Evolutionary conservation across 92 coral and sea anemone genomes (phyloP), one percentile per base, ranked within the genome.

Genomic region (Pocillopora meandrina): DNA sequence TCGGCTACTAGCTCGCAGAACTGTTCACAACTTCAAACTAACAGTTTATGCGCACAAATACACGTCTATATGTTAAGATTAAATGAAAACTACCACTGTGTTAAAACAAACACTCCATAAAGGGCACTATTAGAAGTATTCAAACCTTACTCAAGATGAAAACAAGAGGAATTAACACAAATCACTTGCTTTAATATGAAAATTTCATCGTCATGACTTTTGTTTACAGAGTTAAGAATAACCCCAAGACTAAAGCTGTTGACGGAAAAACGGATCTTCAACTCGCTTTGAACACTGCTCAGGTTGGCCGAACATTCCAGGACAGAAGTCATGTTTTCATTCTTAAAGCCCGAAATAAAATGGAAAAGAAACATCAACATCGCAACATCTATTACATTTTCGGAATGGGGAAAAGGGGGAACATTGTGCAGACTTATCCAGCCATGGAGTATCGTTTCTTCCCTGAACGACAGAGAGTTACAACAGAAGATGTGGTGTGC

Each of bases 231-330:
- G 42, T 75, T 26, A 23, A 26, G 63, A 62, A 62, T 26, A 33
- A 75, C 19, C 79, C 79, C 2, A 75, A 31, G 60, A 59, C 79
- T 11, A 75, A 75, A 56, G 56, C 79, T 10, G 42, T 36, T 26
- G 66, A 75, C 12, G 66, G 66, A 11, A 1, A 57, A 75, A 75
- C 86, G 56, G 86, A 68, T 17, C 72, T 82, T 42, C 86, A 82
- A 65, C 69, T 82, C 31, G 78, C 86, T 76, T 31, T 82, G 78
- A 82, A 82, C 86, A 82, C 86, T 13, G 86, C 86, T 26, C 86
- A 82, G 80, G 49, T 82, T 14, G 86, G 86, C 64, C 86, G 86
- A 71, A 82, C 86, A 58, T 82, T 82, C 68, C 80, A 82, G 64
- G 86, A 82, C 61, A 71, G 86, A 59, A 82, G 80, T 47, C 79